A percentile compares a stretch with the other conserved stretches of the same genome.
phyloP scores from a whole-genome alignment of 2,113 vertebrate genomes.

The Dicentrarchus labrax region DNA sequence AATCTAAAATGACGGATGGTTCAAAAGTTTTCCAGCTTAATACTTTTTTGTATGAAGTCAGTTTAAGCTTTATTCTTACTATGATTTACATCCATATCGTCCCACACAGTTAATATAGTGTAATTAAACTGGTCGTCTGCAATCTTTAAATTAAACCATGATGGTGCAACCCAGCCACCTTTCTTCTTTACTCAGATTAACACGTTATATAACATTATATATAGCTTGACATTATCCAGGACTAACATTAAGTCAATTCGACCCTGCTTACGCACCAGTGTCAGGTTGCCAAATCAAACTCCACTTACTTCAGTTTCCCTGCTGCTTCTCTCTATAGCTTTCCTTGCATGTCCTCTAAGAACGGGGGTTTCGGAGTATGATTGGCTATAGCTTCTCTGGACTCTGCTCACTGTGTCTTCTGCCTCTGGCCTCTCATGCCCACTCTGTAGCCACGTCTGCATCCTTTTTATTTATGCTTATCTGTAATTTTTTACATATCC shows the following conservation, averaged over 20 bases:
- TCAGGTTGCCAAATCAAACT: constrained; percentile 3
- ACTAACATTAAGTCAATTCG: constrained; percentile 14
- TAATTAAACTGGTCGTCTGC: neutral
- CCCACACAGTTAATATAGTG: neutral
- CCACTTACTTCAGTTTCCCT: constrained; percentile 13
- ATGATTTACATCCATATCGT: neutral
- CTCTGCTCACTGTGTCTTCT: constrained; percentile 59
- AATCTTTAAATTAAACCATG: neutral
- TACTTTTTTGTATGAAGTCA: neutral
- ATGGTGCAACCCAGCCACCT: constrained; percentile 53
- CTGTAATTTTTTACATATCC: constrained; percentile 16
- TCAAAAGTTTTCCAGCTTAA: neutral
- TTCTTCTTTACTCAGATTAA: neutral
- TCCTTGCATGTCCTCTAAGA: constrained; percentile 41
- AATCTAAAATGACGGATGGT: neutral
- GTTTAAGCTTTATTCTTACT: neutral
- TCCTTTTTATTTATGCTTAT: constrained; percentile 23
- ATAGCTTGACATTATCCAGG: neutral
- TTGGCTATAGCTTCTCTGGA: constrained; percentile 73
- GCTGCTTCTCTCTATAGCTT: constrained; percentile 35
- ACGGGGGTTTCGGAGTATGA: constrained; percentile 32
- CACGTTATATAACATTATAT: constrained; percentile 9
- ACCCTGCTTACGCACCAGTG: neutral
- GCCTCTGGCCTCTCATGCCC: constrained; percentile 22
- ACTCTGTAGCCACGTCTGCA: constrained; percentile 4